A percentile compares a stretch with the other conserved stretches of the same genome.
Evolutionary conservation across 2,797 vertebrate genomes (phyloP).

Genomic region (Lepus townsendii): DNA sequence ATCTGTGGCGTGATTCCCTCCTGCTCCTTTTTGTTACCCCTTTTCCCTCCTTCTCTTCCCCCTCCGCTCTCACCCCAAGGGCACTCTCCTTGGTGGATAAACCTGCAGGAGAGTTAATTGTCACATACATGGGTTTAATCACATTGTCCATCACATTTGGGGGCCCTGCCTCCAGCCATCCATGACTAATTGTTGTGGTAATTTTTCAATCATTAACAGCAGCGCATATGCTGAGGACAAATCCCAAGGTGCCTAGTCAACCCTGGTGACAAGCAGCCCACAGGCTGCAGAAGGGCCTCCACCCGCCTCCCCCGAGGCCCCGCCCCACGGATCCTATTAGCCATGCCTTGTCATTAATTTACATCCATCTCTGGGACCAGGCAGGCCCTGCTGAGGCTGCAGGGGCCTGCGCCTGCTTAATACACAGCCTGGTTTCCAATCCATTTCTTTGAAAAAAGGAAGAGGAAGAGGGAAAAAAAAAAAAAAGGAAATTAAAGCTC

Average conservation of each 20-base stretch:
- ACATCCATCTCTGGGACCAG: constrained; percentile 39
- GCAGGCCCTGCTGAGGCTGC: not conserved
- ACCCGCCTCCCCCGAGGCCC: constrained; percentile 68
- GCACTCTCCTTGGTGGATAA: constrained; percentile 87
- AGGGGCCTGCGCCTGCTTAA: not conserved
- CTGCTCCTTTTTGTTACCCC: constrained; percentile 82
- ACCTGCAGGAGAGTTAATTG: constrained; percentile 96
- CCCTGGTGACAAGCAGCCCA: constrained; percentile 85
- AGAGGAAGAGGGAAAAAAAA: not conserved
- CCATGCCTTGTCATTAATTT: constrained; percentile 82
- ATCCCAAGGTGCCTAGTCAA: constrained; percentile 88
- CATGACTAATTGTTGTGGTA: constrained; percentile 93
- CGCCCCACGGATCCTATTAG: constrained; percentile 72
- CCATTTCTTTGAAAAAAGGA: constrained; percentile 29
- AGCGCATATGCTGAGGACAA: constrained; percentile 95
- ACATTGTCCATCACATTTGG: constrained; percentile 92
- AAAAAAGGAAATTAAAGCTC: constrained; percentile 83
- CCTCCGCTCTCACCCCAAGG: constrained; percentile 84
- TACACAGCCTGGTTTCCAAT: not conserved
- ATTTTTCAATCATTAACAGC: constrained; percentile 96
- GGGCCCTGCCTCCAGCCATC: constrained; percentile 91
- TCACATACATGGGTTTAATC: constrained; percentile 99
- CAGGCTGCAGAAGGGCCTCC: constrained; percentile 83
- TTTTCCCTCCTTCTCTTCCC: constrained; percentile 50
- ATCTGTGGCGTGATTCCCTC: constrained; percentile 85